These are phyloP conservation scores for Halichoeres trimaculatus DNA, from an alignment of 2,113 vertebrate species.

Conservation along the genomic window DNA sequence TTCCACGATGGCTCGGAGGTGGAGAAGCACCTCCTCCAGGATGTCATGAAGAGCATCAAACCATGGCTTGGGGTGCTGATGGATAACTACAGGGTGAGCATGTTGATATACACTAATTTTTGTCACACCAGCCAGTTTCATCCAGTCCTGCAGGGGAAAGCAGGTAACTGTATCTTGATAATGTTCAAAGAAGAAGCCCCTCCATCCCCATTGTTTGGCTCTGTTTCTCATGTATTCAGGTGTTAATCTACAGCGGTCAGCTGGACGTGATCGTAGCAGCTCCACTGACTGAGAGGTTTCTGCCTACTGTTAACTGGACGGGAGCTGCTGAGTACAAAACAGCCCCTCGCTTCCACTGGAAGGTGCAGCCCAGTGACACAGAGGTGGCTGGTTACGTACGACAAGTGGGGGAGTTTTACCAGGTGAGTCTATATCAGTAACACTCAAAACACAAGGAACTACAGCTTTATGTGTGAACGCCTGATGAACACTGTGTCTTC, in stretches of 20 bases:
- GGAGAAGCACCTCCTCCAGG: conserved; percentile 86
- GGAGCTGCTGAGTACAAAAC: conserved; percentile 79
- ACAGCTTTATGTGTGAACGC: too few relatives aligned
- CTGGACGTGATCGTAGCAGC: conserved; percentile 90
- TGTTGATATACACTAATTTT: too few relatives aligned
- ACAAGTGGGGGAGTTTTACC: conserved; percentile 86
- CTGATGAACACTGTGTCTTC: not conserved
- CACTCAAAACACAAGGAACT: not conserved
- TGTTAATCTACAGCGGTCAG: conserved; percentile 91
- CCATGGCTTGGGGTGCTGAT: conserved; percentile 90
- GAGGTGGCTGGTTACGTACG: conserved; percentile 90
- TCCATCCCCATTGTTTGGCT: not conserved
- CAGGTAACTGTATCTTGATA: not conserved
- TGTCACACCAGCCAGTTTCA: not conserved
- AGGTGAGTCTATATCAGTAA: conserved; percentile 76
- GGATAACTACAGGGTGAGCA: conserved; percentile 89
- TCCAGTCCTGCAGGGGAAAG: not conserved
- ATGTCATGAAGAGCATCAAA: conserved; percentile 88
- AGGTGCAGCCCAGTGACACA: conserved; percentile 82
- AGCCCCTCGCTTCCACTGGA: conserved; percentile 83
- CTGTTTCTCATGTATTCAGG: conserved; percentile 63
- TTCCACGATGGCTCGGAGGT: conserved; percentile 84
- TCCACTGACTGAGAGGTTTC: conserved; percentile 85
- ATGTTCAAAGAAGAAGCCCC: not conserved
- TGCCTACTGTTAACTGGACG: conserved; percentile 86